Evolutionary conservation across 1,140 invertebrate genomes (phyloP).

Genomic region (Alviniconcha marisindica): DNA sequence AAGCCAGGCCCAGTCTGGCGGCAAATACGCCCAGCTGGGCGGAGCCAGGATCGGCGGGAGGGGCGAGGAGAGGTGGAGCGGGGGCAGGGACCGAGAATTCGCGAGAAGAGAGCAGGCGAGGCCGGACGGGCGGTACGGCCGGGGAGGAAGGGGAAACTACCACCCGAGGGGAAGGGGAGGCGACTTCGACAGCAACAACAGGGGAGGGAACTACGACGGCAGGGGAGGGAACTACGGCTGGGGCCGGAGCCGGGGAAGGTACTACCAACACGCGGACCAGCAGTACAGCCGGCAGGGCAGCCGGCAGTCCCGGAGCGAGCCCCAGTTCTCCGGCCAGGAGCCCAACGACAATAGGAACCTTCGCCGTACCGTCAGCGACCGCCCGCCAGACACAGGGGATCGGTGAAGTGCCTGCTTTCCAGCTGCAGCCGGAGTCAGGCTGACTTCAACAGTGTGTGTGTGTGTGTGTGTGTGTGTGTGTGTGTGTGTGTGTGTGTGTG

Average conservation of each 20-base stretch:
- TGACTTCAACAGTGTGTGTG: no score
- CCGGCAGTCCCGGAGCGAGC: slow-evolving; percentile 30
- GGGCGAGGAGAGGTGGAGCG: not conserved
- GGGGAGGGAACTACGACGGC: slow-evolving; percentile 10
- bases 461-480: no score
- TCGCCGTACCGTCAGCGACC: slow-evolving; percentile 44
- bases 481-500: no score
- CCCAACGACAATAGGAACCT: slow-evolving; percentile 5
- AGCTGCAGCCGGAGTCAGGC: no score
- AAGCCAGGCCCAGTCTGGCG: not conserved
- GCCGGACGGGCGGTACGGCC: not conserved
- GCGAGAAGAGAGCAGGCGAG: not conserved
- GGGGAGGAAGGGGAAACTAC: not conserved
- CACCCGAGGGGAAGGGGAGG: not conserved
- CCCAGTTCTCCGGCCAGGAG: not conserved
- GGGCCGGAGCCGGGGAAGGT: slow-evolving; percentile 3
- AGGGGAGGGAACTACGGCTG: not conserved
- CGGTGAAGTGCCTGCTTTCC: no score
- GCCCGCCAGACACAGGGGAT: slow-evolving; percentile 19
- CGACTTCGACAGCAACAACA: not conserved
- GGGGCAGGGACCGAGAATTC: not conserved
- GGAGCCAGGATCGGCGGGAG: not conserved
- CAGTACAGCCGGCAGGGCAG: not conserved
- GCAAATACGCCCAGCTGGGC: not conserved
- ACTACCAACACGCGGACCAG: not conserved